Evolutionary conservation across 2,113 vertebrate species (phyloP).

Genomic region (Antennarius striatus): DNA sequence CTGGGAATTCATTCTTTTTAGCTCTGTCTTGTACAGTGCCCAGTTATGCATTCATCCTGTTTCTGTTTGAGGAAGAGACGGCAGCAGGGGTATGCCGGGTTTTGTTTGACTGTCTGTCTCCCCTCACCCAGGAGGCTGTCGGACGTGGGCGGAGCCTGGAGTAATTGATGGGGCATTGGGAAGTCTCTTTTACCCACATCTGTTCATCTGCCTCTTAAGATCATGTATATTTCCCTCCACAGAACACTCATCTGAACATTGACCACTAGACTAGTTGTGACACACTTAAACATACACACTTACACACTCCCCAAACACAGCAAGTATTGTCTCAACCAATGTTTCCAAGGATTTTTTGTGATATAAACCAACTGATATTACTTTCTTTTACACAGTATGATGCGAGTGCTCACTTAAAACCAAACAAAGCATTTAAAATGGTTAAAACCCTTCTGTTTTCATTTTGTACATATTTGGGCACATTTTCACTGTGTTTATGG

Average conservation of each 20-base stretch:
- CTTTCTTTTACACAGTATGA: constrained; percentile 29
- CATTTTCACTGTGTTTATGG: too few relatives aligned
- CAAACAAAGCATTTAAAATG: constrained; percentile 41
- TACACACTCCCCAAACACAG: constrained; percentile 27
- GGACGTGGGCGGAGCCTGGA: background rate
- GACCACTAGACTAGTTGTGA: constrained; percentile 39
- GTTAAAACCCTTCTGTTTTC: constrained; percentile 10
- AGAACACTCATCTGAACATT: constrained; percentile 39
- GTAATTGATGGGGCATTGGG: background rate
- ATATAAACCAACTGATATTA: constrained; percentile 39
- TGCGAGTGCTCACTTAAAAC: constrained; percentile 45
- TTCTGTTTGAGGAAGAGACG: background rate
- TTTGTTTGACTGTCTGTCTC: constrained; percentile 23
- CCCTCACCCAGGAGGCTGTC: constrained; percentile 37
- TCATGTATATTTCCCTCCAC: constrained; percentile 23
- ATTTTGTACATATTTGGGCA: too few relatives aligned
- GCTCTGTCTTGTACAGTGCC: background rate
- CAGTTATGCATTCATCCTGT: background rate
- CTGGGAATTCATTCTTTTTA: background rate
- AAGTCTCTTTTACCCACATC: constrained; percentile 31
- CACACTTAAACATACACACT: constrained; percentile 29
- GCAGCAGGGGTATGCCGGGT: constrained; percentile 4
- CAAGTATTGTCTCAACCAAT: constrained; percentile 21
- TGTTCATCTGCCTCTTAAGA: constrained; percentile 44
- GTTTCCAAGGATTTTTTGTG: constrained; percentile 21